A percentile compares a stretch with the other conserved stretches of the same genome.
Conservation (phyloP, 2,888 invertebrate genomes). For the Drosophila fulvimacula region DNA sequence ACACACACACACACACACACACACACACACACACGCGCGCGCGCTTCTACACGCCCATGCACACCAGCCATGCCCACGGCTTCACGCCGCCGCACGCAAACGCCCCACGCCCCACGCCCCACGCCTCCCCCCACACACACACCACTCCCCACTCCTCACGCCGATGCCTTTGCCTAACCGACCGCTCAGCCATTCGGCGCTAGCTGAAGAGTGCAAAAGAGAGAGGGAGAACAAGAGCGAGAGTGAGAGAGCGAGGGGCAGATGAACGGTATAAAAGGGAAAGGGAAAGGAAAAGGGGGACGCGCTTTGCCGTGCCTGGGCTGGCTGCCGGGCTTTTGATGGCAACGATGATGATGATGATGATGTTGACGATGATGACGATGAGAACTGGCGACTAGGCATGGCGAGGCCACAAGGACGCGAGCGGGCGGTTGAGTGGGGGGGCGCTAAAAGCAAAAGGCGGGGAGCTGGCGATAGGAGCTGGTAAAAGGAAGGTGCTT, state of each 20-base stretch:
- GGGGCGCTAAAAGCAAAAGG: slow-evolving; percentile 1
- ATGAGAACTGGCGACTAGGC: slow-evolving; percentile 50
- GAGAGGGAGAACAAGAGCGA: background rate
- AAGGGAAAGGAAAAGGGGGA: slow-evolving; percentile 10
- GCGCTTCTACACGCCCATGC: slow-evolving; percentile 42
- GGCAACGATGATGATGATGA: slow-evolving; percentile 46
- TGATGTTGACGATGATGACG: slow-evolving; percentile 44
- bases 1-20: slow-evolving; percentile 11
- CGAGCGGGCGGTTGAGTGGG: slow-evolving; percentile 40
- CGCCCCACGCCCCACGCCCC: slow-evolving; percentile 44
- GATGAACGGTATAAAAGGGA: background rate
- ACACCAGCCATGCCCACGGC: slow-evolving; percentile 41
- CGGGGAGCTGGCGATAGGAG: slow-evolving; percentile 50
- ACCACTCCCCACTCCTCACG: background rate
- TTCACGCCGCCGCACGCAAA: slow-evolving; percentile 59
- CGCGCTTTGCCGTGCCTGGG: slow-evolving; percentile 53
- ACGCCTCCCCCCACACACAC: slow-evolving; percentile 22
- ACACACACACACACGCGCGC: too few relatives aligned
- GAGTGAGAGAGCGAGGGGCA: background rate
- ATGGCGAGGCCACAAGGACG: slow-evolving; percentile 66
- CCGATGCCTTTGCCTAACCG: slow-evolving; percentile 19
- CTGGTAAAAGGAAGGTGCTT: slow-evolving; percentile 59
- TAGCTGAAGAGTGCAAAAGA: slow-evolving; percentile 10
- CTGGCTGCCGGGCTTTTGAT: slow-evolving; percentile 67
- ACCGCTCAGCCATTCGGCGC: slow-evolving; percentile 60